A percentile compares a stretch with the other conserved stretches of the same genome.
These are phyloP conservation scores for Spea bombifrons DNA, from an alignment of 2,113 vertebrate genomes.

Conservation along the genomic window DNA sequence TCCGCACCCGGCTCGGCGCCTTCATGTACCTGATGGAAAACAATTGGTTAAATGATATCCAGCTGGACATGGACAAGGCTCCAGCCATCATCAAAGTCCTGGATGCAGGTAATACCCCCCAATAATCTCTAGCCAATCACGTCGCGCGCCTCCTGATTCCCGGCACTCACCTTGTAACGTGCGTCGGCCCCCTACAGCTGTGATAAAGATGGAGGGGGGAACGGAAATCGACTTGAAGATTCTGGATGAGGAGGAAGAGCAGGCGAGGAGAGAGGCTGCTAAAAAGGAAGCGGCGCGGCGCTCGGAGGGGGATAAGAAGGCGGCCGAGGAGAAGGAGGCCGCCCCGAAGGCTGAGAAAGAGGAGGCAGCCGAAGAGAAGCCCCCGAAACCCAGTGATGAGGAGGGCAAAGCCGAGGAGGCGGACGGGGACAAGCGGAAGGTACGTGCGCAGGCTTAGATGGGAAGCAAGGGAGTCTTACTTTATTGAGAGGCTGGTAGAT, in stretches of 20 bases:
- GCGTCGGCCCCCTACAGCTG: constrained; percentile 63
- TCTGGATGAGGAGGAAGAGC: constrained; percentile 82
- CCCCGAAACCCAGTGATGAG: constrained; percentile 55
- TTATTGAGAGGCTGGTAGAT: no score
- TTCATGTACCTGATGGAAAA: constrained; percentile 83
- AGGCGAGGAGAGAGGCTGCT: constrained; percentile 60
- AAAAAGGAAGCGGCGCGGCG: constrained; percentile 52
- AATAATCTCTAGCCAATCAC: not conserved
- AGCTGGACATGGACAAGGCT: constrained; percentile 83
- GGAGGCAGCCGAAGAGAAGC: constrained; percentile 57
- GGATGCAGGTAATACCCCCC: constrained; percentile 73
- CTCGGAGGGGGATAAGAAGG: constrained; percentile 56
- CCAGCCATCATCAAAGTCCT: constrained; percentile 81
- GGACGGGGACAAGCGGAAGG: constrained; percentile 74
- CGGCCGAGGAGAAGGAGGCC: constrained; percentile 61
- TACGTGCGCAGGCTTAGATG: constrained; percentile 36
- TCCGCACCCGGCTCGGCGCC: constrained; percentile 78
- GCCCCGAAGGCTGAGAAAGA: constrained; percentile 60
- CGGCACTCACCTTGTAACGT: not conserved
- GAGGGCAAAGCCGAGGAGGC: constrained; percentile 63
- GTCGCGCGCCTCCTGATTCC: not conserved
- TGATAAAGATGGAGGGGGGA: constrained; percentile 94
- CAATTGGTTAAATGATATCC: constrained; percentile 78
- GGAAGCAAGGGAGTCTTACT: no score
- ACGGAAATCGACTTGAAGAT: constrained; percentile 84